Conservation (phyloP, 2,797 vertebrate species). For the Mionectes olivaceus region DNA sequence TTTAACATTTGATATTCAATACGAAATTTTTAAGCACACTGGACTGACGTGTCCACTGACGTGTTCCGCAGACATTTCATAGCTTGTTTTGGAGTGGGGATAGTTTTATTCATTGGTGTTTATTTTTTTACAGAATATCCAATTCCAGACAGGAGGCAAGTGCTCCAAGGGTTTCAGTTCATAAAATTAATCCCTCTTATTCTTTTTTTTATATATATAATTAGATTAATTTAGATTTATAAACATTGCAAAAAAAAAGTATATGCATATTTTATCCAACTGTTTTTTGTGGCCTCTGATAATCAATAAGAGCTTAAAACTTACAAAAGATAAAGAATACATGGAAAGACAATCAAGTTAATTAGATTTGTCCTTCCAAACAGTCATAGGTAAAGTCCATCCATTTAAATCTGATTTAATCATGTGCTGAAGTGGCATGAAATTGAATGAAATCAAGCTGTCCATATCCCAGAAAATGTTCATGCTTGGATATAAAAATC, state of each 20-base stretch:
- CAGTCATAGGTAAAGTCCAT: slow-evolving; percentile 45
- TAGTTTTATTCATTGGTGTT: neutral
- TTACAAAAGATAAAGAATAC: slow-evolving; percentile 57
- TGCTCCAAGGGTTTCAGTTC: neutral
- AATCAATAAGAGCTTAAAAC: slow-evolving; percentile 33
- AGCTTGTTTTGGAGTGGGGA: neutral
- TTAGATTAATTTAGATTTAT: neutral
- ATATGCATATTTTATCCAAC: slow-evolving; percentile 18
- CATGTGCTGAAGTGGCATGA: slow-evolving; percentile 47
- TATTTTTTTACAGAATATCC: neutral
- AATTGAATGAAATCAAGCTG: slow-evolving; percentile 53
- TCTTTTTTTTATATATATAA: neutral
- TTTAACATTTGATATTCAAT: neutral
- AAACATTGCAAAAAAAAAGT: neutral
- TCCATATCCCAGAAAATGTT: slow-evolving; percentile 35
- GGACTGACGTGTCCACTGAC: neutral
- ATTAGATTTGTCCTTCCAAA: slow-evolving; percentile 57
- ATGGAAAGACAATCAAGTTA: slow-evolving; percentile 56
- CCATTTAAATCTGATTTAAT: slow-evolving; percentile 65
- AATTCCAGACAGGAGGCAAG: neutral
- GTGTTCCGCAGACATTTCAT: neutral
- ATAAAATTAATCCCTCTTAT: neutral
- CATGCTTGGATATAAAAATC: slow-evolving; percentile 48
- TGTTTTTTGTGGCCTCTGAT: neutral
- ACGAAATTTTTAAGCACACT: neutral